Evolutionary conservation across 2,888 invertebrate species (phyloP), one percentile per base, ranked within the genome.

Genomic region (Kuschelorhynchus macadamiae): DNA sequence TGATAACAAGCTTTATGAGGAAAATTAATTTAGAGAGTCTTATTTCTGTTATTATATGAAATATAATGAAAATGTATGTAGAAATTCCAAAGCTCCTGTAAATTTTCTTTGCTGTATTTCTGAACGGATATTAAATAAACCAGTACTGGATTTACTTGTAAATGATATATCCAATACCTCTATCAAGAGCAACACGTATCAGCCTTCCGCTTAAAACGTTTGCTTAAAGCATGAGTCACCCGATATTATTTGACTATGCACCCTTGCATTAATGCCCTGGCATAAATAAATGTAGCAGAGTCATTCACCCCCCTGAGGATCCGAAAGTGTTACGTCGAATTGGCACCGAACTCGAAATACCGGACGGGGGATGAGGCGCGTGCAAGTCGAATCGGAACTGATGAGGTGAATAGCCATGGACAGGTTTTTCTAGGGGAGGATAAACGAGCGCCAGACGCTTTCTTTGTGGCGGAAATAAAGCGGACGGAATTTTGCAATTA

Each of bases 271-370:
- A 52, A 17, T 36, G 36, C 16, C 50, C 50, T 12, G 39, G 53
- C 53, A 60, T 12, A 25, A 39, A 46, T 60, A 60, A 50, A 18
- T 50, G 50, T 49, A 50, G 52, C 44, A 9, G 11, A 61, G 61
- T 61, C 61, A 52, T 61, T 61, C 61, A 61, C 61, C 61, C 61
- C 50, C 52, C 52, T 32, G 42, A 42, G 25, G 42, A 52, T 52
- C 30, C 50, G 52, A 42, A 60, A 60, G 39, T 61, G 39, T 50
- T 41, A 50, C 33, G 32, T 20, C 42, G 61, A 42, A 50, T 61
- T 52, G 52, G 44, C 42, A 42, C 20, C 36, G 30, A 33, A 49
- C 47, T 20, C 47, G 14, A 30, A 20, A 21, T 11, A 33, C 12
- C 42, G 14, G 21, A 36, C 14, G 20, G 61, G 61, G 61, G 33